Percentiles rank a stretch among this genome's conserved stretches.
Evolutionary conservation across 92 coral and sea anemone species (phyloP).

Genomic region (Zoanthus sociatus): DNA sequence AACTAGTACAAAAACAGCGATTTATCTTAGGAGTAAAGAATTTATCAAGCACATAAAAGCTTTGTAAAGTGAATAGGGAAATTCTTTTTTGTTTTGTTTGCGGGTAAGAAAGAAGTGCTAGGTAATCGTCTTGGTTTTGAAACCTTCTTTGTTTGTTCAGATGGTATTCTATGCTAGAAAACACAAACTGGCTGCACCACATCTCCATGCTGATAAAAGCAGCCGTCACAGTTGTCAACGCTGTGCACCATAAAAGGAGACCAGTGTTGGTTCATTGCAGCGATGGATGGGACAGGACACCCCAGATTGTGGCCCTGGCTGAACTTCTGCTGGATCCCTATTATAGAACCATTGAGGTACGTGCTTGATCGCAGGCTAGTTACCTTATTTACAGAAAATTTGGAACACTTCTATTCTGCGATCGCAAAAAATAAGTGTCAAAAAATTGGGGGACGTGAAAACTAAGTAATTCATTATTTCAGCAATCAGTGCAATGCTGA

Average conservation of each 20-base stretch:
- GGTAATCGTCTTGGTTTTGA: background rate
- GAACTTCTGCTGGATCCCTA: constrained; percentile 93
- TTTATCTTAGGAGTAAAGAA: too few species aligned
- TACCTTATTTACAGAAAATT: too few species aligned
- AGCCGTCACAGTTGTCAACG: constrained; percentile 83
- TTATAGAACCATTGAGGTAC: constrained; percentile 95
- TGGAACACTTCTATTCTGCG: too few species aligned
- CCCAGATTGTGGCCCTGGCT: constrained; percentile 94
- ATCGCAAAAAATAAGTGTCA: too few species aligned
- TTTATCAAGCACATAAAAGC: too few species aligned
- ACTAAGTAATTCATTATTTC: too few species aligned
- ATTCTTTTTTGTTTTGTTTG: too few species aligned
- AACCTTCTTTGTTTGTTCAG: constrained; percentile 42
- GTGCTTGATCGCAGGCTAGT: background rate
- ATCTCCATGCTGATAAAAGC: constrained; percentile 90
- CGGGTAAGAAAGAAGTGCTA: too few species aligned
- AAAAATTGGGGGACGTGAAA: too few species aligned
- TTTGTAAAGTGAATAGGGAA: too few species aligned
- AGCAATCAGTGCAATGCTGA: too few species aligned
- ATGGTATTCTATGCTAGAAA: constrained; percentile 93
- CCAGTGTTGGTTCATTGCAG: constrained; percentile 98
- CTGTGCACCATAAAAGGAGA: constrained; percentile 80
- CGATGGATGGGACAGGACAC: constrained; percentile 99
- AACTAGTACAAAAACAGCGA: too few species aligned
- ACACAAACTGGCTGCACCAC: constrained; percentile 93